phyloP scores from a whole-genome alignment of 2,888 invertebrate genomes.

The Himalopsyche anomala region DNA sequence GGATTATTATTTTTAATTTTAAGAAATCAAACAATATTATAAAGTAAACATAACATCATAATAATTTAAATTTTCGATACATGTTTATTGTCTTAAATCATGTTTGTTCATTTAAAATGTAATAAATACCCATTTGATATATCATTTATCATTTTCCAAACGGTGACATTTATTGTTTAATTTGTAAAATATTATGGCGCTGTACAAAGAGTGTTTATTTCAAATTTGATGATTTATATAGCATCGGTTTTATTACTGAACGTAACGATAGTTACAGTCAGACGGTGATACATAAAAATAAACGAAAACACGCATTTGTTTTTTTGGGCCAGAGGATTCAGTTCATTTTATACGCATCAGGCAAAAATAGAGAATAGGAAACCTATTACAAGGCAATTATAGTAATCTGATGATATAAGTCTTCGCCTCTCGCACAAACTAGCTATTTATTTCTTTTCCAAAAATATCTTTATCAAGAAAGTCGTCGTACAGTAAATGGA shows the following conservation, averaged over 20 bases:
- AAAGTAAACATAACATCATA: too few relatives aligned
- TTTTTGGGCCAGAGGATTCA: background rate
- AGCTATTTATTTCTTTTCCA: slow-evolving; percentile 15
- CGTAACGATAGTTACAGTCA: background rate
- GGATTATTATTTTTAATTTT: too few relatives aligned
- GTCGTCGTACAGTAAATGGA: slow-evolving; percentile 23
- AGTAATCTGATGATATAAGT: slow-evolving; percentile 43
- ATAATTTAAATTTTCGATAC: too few relatives aligned
- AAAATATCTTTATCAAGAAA: slow-evolving; percentile 13
- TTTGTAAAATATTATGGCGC: background rate
- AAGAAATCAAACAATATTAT: too few relatives aligned
- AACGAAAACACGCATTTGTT: slow-evolving; percentile 18
- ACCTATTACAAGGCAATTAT: slow-evolving; percentile 37
- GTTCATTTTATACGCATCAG: slow-evolving; percentile 5
- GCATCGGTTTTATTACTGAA: background rate
- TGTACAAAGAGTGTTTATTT: background rate
- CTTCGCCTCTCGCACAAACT: slow-evolving; percentile 15
- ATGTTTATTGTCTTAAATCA: too few relatives aligned
- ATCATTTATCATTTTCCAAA: background rate
- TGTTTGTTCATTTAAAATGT: too few relatives aligned
- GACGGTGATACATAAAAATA: slow-evolving; percentile 17
- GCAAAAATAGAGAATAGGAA: slow-evolving; percentile 31
- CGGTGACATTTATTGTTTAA: background rate
- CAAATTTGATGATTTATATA: slow-evolving; percentile 3
- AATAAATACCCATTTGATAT: too few relatives aligned